Evolutionary conservation across 1,140 invertebrate genomes (phyloP), one percentile per base, ranked within the genome.

Genomic region (Neotoxoptera formosana): DNA sequence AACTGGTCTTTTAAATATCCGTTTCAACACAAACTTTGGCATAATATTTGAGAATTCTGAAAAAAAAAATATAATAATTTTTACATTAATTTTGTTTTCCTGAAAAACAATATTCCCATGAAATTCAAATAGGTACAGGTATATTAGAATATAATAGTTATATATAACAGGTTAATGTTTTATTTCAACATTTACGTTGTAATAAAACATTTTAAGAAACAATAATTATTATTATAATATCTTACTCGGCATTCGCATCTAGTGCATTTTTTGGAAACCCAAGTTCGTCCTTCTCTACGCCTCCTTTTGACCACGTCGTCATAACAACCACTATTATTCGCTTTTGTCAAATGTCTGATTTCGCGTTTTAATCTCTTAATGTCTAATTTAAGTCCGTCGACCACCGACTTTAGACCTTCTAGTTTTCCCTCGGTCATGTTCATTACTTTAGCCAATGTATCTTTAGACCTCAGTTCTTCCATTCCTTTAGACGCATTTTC

Each of bases 371-470:
- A 94, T 23, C 95, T 94, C 81, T 95, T 95, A 11, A 97, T 95
- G 87, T 96, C 96, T 95, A 95, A 96, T 93, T 96, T 95, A 89
- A 97, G 95, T 76, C 95, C 95, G 45, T 95, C 94, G 8, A 97
- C 95, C 11, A 96, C 94, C 86, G 96, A 95, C 95, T 96, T 96
- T 20, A 97, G 91, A 93, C 96, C 95, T 94, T 96, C 96, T 14
- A 97, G 95, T 47, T 96, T 95, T 76, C 96, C 95, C 91, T 96
- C 95, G 47, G 94, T 94, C n/a, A 93, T 53, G 17, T 93, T 93
- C 91, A 93, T 86, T 17, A 93, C 91, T 93, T 83, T 93, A 6
- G n/a, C 91, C 23, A 93, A 53, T 36, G 91, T 41, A 11, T 93
- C 30, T 86, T 84, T 84, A 1, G 76, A 41, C 23, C 81, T 53